Evolutionary conservation across 2,113 vertebrate genomes (phyloP).

Genomic region (Amphiprion ocellaris): DNA sequence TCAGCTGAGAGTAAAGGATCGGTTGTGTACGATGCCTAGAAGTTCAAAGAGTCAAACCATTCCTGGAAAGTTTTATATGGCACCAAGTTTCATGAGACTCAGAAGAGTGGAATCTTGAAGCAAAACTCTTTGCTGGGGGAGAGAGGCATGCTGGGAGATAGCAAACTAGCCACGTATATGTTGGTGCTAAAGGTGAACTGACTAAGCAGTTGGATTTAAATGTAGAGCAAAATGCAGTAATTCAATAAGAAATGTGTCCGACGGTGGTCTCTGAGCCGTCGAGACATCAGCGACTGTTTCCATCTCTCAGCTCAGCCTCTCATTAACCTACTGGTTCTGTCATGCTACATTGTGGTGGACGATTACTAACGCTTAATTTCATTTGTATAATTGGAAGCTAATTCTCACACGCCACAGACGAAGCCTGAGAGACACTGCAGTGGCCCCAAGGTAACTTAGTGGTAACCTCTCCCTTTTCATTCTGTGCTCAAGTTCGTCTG

Average conservation of each 20-base stretch:
- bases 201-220: slow-evolving; percentile 5
- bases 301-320: slow-evolving; percentile 14
- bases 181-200: not conserved
- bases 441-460: slow-evolving; percentile 20
- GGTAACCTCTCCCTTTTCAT: slow-evolving; percentile 28
- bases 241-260: not conserved
- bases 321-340: slow-evolving; percentile 43
- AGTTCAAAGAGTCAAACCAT: slow-evolving; percentile 24
- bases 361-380: slow-evolving; percentile 57
- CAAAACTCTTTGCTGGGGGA: slow-evolving; percentile 6
- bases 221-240: slow-evolving; percentile 1
- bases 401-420: slow-evolving; percentile 39
- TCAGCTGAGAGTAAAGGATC: slow-evolving; percentile 26
- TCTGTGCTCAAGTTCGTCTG: slow-evolving; percentile 40
- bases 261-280: not conserved
- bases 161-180: not conserved
- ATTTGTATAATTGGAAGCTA: slow-evolving; percentile 57
- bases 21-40: not conserved
- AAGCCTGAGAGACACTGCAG: slow-evolving; percentile 27
- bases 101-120: not conserved
- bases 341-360: slow-evolving; percentile 28
- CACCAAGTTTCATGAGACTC: not conserved
- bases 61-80: slow-evolving; percentile 23
- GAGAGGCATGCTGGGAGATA: not conserved
- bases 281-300: not conserved